phyloP scores from a whole-genome alignment of 1,140 invertebrate species.

The Phortica variegata region DNA sequence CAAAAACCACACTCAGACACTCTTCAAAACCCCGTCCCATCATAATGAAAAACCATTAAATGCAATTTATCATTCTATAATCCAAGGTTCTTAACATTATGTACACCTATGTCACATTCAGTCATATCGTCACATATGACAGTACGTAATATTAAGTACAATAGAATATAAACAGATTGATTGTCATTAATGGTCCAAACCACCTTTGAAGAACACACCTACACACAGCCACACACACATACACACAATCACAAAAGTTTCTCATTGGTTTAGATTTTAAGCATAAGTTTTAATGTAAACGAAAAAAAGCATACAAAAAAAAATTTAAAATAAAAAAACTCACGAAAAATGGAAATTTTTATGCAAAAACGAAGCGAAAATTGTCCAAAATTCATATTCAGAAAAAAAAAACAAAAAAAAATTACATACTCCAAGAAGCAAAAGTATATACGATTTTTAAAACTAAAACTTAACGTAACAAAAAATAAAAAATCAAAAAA shows the following conservation, averaged over 20 bases:
- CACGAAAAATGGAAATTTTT: conserved; percentile 1
- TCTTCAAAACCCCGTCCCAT: conserved; percentile 5
- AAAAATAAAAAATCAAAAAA: conserved; percentile 18
- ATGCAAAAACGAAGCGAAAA: conserved; percentile 37
- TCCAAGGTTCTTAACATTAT: too few relatives aligned
- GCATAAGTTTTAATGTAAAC: conserved; percentile 51
- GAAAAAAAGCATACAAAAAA: conserved; percentile 28
- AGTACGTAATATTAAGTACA: conserved; percentile 18
- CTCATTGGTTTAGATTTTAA: conserved; percentile 56
- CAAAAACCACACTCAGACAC: conserved; percentile 6
- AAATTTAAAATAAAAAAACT: conserved; percentile 14
- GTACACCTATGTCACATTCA: too few relatives aligned
- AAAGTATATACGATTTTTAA: conserved; percentile 34
- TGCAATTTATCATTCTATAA: conserved; percentile 11
- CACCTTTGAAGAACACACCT: conserved; percentile 17
- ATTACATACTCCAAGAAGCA: conserved; percentile 21
- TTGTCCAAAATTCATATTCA: conserved; percentile 31
- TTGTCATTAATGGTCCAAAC: too few relatives aligned
- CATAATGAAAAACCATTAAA: conserved; percentile 7
- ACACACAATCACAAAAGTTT: conserved; percentile 20
- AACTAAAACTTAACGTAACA: conserved; percentile 12
- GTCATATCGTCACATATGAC: too few relatives aligned
- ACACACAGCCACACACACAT: conserved; percentile 10
- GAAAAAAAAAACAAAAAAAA: conserved; percentile 8
- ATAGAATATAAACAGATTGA: conserved; percentile 1